A percentile compares a stretch with the other conserved stretches of the same genome.
Conservation (phyloP, 1,140 invertebrate species). For the Lordiphosa stackelbergi region DNA sequence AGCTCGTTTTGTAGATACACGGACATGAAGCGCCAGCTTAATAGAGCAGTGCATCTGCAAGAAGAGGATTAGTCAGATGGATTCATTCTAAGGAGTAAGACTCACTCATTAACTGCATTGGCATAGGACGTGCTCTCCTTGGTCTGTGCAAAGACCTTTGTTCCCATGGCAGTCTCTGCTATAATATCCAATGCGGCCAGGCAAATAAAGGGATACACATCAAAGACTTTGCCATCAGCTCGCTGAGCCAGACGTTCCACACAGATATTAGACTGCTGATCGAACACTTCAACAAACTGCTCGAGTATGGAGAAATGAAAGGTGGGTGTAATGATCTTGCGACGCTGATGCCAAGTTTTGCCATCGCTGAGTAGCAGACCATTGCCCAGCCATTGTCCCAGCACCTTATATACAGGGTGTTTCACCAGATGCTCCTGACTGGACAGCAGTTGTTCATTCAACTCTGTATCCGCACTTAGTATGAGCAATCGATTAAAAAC, state of each 20-base stretch:
- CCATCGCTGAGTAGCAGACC: slow-evolving; percentile 81
- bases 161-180: slow-evolving; percentile 90
- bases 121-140: slow-evolving; percentile 84
- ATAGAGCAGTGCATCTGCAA: slow-evolving; percentile 48
- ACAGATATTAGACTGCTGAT: slow-evolving; percentile 84
- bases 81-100: not conserved
- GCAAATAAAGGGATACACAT: slow-evolving; percentile 50
- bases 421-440: slow-evolving; percentile 63
- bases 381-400: slow-evolving; percentile 81
- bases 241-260: slow-evolving; percentile 79
- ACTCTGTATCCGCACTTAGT: slow-evolving; percentile 71
- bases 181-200: slow-evolving; percentile 74
- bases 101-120: slow-evolving; percentile 82
- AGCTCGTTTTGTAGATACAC: slow-evolving; percentile 43
- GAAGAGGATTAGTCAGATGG: not conserved
- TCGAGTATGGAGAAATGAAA: slow-evolving; percentile 90
- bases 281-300: slow-evolving; percentile 86
- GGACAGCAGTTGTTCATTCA: slow-evolving; percentile 52
- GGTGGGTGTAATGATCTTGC: slow-evolving; percentile 83
- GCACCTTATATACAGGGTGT: slow-evolving; percentile 67
- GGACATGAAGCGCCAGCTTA: slow-evolving; percentile 58
- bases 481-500: slow-evolving; percentile 76
- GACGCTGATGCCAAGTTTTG: slow-evolving; percentile 51
- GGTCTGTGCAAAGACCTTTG: slow-evolving; percentile 84
- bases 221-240: slow-evolving; percentile 77